Evolutionary conservation across 2,797 vertebrate species (phyloP).

Genomic region (Chloroceryle inda): DNA sequence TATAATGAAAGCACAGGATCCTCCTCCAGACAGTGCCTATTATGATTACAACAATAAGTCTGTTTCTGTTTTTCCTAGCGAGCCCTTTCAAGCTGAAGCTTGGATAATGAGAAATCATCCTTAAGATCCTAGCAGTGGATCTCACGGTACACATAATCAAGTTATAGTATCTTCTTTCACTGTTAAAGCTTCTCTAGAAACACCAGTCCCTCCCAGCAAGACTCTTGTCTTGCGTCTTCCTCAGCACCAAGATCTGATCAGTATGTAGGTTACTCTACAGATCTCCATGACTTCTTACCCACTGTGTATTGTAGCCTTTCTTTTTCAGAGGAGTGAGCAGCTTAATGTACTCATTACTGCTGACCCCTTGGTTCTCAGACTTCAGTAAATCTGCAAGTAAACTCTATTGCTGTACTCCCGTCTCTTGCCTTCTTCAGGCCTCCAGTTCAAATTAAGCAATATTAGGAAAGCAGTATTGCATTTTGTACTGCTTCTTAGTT

Average conservation of each 20-base stretch:
- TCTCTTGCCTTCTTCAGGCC: not conserved
- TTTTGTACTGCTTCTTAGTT: not conserved
- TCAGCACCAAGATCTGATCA: not conserved
- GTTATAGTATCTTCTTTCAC: not conserved
- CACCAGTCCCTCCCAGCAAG: not conserved
- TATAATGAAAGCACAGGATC: not conserved
- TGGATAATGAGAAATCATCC: not conserved
- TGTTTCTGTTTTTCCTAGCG: not conserved
- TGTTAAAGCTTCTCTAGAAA: not conserved
- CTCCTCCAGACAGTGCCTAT: not conserved
- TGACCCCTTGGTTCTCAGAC: not conserved
- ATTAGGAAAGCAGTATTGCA: not conserved
- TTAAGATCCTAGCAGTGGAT: not conserved
- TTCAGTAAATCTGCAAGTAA: not conserved
- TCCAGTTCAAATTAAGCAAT: not conserved
- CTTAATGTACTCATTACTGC: not conserved
- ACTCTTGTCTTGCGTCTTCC: not conserved
- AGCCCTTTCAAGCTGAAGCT: not conserved
- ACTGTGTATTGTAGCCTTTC: not conserved
- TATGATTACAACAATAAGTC: not conserved
- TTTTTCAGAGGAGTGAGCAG: not conserved
- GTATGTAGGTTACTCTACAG: not conserved
- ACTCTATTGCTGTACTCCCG: not conserved
- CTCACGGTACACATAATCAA: not conserved
- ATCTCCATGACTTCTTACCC: not conserved